Conservation (phyloP, 2,888 invertebrate species). For the Teleiodes luculella region DNA sequence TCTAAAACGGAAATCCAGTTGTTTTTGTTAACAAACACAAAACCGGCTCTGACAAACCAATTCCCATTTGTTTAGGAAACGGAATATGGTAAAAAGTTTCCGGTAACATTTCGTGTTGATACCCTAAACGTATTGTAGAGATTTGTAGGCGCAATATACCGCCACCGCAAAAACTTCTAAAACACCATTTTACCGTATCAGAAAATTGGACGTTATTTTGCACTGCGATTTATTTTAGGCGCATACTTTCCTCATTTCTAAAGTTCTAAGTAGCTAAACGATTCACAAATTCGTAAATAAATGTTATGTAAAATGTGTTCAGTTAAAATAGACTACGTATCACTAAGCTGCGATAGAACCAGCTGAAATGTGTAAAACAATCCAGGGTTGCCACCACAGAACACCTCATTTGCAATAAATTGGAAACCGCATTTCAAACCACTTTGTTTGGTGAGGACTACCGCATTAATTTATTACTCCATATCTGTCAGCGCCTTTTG, state of each 20-base stretch:
- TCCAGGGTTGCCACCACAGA: conserved; percentile 2
- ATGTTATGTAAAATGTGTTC: neutral
- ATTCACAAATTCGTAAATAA: neutral
- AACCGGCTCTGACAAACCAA: no score
- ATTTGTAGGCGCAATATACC: no score
- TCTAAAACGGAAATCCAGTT: no score
- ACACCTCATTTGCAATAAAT: conserved; percentile 17
- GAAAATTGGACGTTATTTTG: neutral
- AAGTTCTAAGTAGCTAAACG: no score
- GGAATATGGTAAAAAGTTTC: no score
- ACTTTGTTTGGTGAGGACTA: conserved; percentile 8
- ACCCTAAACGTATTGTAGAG: no score
- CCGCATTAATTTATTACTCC: neutral
- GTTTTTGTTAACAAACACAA: no score
- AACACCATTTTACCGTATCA: no score
- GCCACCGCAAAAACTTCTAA: no score
- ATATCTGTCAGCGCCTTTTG: neutral
- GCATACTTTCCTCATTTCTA: no score
- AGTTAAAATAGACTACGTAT: neutral
- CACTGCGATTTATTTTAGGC: neutral
- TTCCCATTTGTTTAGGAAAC: no score
- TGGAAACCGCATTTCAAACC: conserved; percentile 12
- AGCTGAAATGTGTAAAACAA: conserved; percentile 13
- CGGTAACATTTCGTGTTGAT: no score
- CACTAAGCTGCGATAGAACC: neutral